Base-by-base conservation (phyloP, 35 echinoderm and acorn worm species). In the Lytechinus pictus region DNA sequence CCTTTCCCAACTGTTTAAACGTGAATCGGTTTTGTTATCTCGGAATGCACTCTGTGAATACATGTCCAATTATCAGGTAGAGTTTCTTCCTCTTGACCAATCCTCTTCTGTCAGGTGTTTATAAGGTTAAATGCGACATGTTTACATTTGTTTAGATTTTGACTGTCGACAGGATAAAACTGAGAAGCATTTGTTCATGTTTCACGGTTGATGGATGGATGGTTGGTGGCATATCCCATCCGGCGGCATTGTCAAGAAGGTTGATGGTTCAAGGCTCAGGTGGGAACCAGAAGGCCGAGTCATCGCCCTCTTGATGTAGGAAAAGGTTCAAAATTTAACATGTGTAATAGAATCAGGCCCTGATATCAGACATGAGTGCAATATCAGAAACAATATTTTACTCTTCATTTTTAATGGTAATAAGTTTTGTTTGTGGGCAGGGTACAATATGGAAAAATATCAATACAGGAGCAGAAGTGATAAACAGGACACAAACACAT, bases 71-170 rank as follows among this genome's bases (percentile, higher is more conserved):
- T 79, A 79, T 79, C 66, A 79, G 66, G 66, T 79, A 79, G 3
- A 79, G 66, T 79, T 79, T 79, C 66, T 79, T 79, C 66, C 66
- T 79, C 66, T 79, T 24, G 66, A 79, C 66, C 66, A 79, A 79
- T 14, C 33, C 66, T 24, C 19, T 79, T 14, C 4, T 79, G 66
- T 79, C 21, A 79, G 21, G 21, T n/a, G 66, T 79, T 79, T 79
- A 79, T 79, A 79, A 79, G 66, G 66, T 24, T 79, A 79, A 79
- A 79, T 79, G 66, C 16, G 16, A 21, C 21, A 79, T 79, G 66
- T 79, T 79, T 79, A 79, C 66, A 79, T 79, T 79, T 79, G 66
- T 79, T 79, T 79, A 79, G 66, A 79, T 79, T 79, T 79, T 7
- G n/a, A 79, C 66, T 79, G 66, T 79, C 66, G 66, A 79, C 16